phyloP scores from a whole-genome alignment of 2,888 invertebrate species.

The Agonopterix alstromeriana region DNA sequence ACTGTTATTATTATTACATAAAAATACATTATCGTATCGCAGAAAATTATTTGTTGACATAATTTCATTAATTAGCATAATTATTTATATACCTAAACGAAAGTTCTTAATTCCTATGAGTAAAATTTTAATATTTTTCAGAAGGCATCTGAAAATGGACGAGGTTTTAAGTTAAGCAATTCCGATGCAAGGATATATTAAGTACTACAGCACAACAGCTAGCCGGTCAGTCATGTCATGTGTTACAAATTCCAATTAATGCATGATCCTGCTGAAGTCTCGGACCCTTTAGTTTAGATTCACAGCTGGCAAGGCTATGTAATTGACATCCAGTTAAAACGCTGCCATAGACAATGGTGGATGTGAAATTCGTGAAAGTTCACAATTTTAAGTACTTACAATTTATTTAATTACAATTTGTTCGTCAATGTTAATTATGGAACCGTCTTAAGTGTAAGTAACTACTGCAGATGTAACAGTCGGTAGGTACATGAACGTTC shows the following conservation, averaged over 20 bases:
- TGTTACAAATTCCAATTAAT: conserved; percentile 50
- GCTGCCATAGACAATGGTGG: conserved; percentile 32
- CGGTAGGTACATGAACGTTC: conserved; percentile 1
- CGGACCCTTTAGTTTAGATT: conserved; percentile 51
- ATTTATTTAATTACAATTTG: conserved; percentile 37
- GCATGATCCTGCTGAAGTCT: conserved; percentile 38
- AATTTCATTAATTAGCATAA: conserved; percentile 15
- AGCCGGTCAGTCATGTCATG: conserved; percentile 34
- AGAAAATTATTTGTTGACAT: conserved; percentile 43
- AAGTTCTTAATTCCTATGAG: conserved; percentile 29
- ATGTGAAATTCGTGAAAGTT: conserved; percentile 55
- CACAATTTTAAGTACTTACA: conserved; percentile 51
- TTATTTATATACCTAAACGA: conserved; percentile 21
- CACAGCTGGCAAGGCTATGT: conserved; percentile 60
- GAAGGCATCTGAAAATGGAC: conserved; percentile 47
- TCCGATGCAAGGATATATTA: conserved; percentile 50
- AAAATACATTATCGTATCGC: conserved; percentile 2
- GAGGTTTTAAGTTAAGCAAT: conserved; percentile 34
- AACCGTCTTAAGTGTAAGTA: conserved; percentile 1
- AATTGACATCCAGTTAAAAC: conserved; percentile 63
- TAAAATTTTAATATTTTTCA: conserved; percentile 29
- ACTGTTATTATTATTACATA: conserved; percentile 40
- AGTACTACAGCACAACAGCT: conserved; percentile 22
- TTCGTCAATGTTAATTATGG: conserved; percentile 22
- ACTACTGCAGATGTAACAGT: conserved; percentile 2